phyloP scores from a whole-genome alignment of 2,113 vertebrate genomes.

The Microtus ochrogaster region DNA sequence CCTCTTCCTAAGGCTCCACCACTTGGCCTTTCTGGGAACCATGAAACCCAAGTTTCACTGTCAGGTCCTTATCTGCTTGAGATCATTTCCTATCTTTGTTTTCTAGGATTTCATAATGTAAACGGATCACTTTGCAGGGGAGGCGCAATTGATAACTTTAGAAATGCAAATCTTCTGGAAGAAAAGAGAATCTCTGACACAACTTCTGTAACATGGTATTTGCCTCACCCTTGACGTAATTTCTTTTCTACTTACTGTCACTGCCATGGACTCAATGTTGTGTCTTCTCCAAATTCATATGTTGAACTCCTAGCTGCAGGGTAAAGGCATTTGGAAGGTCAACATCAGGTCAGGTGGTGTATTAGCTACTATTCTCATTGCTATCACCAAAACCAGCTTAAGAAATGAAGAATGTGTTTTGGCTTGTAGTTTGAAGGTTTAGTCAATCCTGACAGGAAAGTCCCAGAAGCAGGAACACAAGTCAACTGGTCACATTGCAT shows the following conservation, averaged over 20 bases:
- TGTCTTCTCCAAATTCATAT: not conserved
- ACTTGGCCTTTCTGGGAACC: conserved; percentile 28
- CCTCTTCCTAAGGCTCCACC: not conserved
- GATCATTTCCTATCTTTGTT: conserved; percentile 17
- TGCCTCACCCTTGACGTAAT: not conserved
- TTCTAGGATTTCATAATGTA: conserved; percentile 44
- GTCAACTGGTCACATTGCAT: not conserved
- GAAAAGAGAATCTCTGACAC: not conserved
- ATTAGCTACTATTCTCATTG: not conserved
- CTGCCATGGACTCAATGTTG: not conserved
- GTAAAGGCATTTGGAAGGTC: not conserved
- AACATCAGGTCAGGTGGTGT: not conserved
- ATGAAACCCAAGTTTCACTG: not conserved
- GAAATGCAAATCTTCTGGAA: conserved; percentile 29
- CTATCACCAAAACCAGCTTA: not conserved
- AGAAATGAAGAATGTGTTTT: no score
- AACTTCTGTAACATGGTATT: not conserved
- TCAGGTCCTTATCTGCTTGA: not conserved
- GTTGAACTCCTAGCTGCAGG: not conserved
- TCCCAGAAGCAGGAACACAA: not conserved
- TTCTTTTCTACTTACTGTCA: not conserved
- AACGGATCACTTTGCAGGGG: conserved; percentile 11
- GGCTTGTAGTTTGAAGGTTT: not conserved
- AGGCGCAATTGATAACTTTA: conserved; percentile 3
- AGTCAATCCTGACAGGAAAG: not conserved